Evolutionary conservation across 2,888 invertebrate species (phyloP).

Genomic region (Hirtodrosophila alboralis): DNA sequence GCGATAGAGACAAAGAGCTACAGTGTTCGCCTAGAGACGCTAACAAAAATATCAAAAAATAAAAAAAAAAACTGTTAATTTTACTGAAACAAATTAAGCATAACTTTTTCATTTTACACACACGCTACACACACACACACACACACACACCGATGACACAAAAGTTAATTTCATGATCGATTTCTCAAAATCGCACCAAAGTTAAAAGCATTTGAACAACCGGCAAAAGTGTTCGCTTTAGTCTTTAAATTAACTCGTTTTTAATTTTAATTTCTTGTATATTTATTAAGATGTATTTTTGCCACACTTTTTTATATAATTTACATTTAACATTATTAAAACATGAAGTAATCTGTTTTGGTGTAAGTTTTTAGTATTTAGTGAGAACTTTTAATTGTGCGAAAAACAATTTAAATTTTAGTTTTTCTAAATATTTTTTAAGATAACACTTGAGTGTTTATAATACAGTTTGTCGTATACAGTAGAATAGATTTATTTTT

Average conservation of each 20-base stretch:
- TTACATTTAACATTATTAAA: too few species aligned
- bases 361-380: too few species aligned
- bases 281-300: too few species aligned
- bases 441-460: too few species aligned
- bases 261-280: background rate
- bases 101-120: constrained; percentile 43
- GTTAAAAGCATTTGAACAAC: constrained; percentile 5
- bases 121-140: constrained; percentile 5
- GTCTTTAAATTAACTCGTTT: background rate
- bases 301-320: too few species aligned
- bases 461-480: too few species aligned
- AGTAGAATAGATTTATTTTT: too few species aligned
- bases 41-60: background rate
- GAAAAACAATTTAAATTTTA: too few species aligned
- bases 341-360: too few species aligned
- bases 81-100: constrained; percentile 67
- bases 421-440: too few species aligned
- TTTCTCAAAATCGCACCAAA: constrained; percentile 44
- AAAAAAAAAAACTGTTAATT: constrained; percentile 34
- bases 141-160: constrained; percentile 41
- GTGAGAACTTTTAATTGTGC: too few species aligned
- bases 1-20: constrained; percentile 25
- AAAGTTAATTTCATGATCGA: constrained; percentile 56
- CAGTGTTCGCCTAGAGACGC: constrained; percentile 15
- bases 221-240: constrained; percentile 7